Base-by-base conservation (phyloP, 2,113 vertebrate species). In the Diadophis punctatus region DNA sequence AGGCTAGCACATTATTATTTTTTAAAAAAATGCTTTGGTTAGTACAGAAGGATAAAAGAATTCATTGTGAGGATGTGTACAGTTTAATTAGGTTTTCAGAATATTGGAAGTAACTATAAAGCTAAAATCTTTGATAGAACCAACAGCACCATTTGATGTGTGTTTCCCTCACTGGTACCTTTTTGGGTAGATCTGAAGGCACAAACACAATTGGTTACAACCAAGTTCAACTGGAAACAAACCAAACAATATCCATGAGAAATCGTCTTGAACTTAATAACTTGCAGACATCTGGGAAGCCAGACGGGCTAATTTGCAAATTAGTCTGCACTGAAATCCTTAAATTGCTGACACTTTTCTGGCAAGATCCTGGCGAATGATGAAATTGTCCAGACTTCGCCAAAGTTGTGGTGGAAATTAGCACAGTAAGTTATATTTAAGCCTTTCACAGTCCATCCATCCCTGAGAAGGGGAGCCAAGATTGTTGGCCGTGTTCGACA, bases 381-480 rank as follows among this genome's bases (percentile, higher is more conserved):
- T 25, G 23, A 87, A 49, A 9, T 93, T 95, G 95, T 68, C 92
- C 49, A 89, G 91, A 85, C 74, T 91, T 63, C 58, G 84, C 58
- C 93, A 92, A 94, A 94, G 90, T 30, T 46, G 43, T 11, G 48
- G 88, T 58, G 53, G 43, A 96, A 95, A 95, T 8, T 23, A 92
- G 89, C 93, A 91, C 1, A n/a, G 7, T 85, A 89, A 51, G 48
- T 88, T 92, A 74, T 80, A 95, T 90, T 7, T 51, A 94, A 96
- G 93, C 58, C 51, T 86, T 93, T 92, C 52, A 7, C 84, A 93
- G 48, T 68, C 86, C 95, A 27, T 87, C 90, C 92, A 53, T 94
- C 92, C 92, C 92, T 91, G n/a, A 88, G 48, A 93, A 87, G 30
- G 80, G 9, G 2, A 95, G 94, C 93, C 84, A 88, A 95, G 96